phyloP scores from a whole-genome alignment of 2,888 invertebrate genomes.

The Branchipolynoe longqiensis region DNA sequence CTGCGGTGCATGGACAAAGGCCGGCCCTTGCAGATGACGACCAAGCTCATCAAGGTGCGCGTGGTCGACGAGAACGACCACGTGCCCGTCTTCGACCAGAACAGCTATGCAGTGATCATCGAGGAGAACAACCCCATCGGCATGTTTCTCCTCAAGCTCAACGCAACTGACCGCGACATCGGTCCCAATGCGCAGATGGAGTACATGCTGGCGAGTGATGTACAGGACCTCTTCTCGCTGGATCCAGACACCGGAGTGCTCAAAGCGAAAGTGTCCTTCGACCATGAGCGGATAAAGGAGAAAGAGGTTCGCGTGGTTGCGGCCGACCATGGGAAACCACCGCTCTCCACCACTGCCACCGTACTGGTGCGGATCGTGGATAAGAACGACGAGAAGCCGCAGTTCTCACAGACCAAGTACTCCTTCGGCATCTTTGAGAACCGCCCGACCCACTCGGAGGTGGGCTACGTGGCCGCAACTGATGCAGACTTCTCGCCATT shows the following conservation, averaged over 20 bases:
- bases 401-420: slow-evolving; percentile 65
- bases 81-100: slow-evolving; percentile 57
- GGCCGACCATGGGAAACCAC: slow-evolving; percentile 72
- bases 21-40: slow-evolving; percentile 43
- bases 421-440: slow-evolving; percentile 60
- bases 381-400: slow-evolving; percentile 74
- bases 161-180: slow-evolving; percentile 48
- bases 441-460: slow-evolving; percentile 44
- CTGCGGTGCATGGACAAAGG: slow-evolving; percentile 69
- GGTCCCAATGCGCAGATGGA: slow-evolving; percentile 37
- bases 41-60: slow-evolving; percentile 22
- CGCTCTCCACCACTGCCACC: slow-evolving; percentile 69
- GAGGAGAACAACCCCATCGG: slow-evolving; percentile 52
- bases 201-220: slow-evolving; percentile 32
- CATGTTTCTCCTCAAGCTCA: slow-evolving; percentile 45
- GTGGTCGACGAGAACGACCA: slow-evolving; percentile 63
- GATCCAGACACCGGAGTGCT: slow-evolving; percentile 49
- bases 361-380: slow-evolving; percentile 72
- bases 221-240: slow-evolving; percentile 18
- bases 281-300: slow-evolving; percentile 40
- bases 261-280: slow-evolving; percentile 39
- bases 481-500: slow-evolving; percentile 52
- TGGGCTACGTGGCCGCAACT: slow-evolving; percentile 56
- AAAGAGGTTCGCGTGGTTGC: slow-evolving; percentile 71
- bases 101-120: slow-evolving; percentile 17